A percentile compares a stretch with the other conserved stretches of the same genome.
Evolutionary conservation across 2,888 invertebrate genomes (phyloP).

Genomic region (Cecidostiba fungosa): DNA sequence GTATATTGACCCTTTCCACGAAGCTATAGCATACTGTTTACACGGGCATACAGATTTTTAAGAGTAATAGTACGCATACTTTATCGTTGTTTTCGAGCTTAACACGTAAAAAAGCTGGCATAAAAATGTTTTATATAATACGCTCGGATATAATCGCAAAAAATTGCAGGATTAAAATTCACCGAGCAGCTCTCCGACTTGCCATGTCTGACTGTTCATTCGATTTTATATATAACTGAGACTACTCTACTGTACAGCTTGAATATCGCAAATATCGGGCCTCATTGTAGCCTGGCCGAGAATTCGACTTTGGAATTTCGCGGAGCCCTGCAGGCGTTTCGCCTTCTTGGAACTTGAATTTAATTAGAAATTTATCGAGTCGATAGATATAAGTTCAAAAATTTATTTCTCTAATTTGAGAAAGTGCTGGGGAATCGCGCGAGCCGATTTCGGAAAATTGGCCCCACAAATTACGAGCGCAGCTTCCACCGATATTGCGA

Average conservation of each 20-base stretch:
- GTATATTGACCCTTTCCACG: neutral
- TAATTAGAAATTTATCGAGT: slow-evolving; percentile 33
- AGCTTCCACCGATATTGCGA: no score
- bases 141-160: no score
- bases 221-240: no score
- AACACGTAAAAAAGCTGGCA: neutral
- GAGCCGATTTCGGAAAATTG: neutral
- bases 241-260: neutral
- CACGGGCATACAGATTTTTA: neutral
- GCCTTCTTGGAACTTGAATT: neutral
- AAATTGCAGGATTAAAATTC: neutral
- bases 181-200: neutral
- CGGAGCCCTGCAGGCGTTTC: neutral
- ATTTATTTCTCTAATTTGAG: neutral
- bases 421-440: neutral
- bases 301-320: slow-evolving; percentile 21
- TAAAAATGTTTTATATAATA: no score
- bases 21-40: neutral
- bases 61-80: neutral
- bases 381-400: neutral
- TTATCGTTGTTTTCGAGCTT: slow-evolving; percentile 6
- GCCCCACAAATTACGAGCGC: neutral
- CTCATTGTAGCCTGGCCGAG: slow-evolving; percentile 17
- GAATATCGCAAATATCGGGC: slow-evolving; percentile 36
- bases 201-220: neutral